A percentile compares a stretch with the other conserved stretches of the same genome.
These are phyloP conservation scores for Engystomops pustulosus DNA, from an alignment of 2,113 vertebrate species.

Conservation along the genomic window DNA sequence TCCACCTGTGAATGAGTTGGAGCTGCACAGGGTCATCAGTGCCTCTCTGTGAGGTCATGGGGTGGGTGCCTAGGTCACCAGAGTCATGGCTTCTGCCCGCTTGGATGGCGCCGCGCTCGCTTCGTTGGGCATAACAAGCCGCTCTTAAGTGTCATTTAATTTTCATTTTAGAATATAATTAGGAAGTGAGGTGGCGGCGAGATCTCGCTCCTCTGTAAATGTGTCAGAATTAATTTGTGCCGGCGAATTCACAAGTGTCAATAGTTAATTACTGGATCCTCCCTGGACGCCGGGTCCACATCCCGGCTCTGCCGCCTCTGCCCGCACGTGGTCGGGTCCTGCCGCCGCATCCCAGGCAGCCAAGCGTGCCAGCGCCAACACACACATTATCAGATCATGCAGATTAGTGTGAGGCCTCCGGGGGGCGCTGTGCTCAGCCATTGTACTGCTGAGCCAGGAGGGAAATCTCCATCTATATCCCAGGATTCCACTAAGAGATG, in stretches of 20 bases:
- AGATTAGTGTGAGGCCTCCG: conserved; percentile 76
- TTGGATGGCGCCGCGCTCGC: conserved; percentile 82
- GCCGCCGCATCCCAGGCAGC: conserved; percentile 84
- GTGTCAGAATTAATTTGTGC: conserved; percentile 99
- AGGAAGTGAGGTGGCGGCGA: conserved; percentile 99
- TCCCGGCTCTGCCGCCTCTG: conserved; percentile 85
- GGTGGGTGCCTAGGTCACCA: neutral
- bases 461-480: neutral
- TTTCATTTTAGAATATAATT: conserved; percentile 99
- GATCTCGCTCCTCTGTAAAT: conserved; percentile 99
- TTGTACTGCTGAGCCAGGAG: too few relatives aligned
- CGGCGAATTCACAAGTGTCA: conserved; percentile 99
- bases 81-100: conserved; percentile 67
- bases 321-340: conserved; percentile 84
- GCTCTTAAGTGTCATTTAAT: conserved; percentile 99
- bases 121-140: conserved; percentile 99
- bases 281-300: conserved; percentile 98
- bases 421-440: conserved; percentile 61
- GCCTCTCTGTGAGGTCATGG: too few relatives aligned
- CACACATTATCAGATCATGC: conserved; percentile 76
- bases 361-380: conserved; percentile 82
- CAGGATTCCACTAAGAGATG: neutral
- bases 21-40: too few relatives aligned
- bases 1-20: too few relatives aligned
- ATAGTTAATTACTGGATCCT: conserved; percentile 99